Percentiles rank a stretch among this genome's conserved stretches.
These are phyloP conservation scores for Aspidapion aeneum DNA, from an alignment of 2,888 invertebrate genomes.

Conservation along the genomic window DNA sequence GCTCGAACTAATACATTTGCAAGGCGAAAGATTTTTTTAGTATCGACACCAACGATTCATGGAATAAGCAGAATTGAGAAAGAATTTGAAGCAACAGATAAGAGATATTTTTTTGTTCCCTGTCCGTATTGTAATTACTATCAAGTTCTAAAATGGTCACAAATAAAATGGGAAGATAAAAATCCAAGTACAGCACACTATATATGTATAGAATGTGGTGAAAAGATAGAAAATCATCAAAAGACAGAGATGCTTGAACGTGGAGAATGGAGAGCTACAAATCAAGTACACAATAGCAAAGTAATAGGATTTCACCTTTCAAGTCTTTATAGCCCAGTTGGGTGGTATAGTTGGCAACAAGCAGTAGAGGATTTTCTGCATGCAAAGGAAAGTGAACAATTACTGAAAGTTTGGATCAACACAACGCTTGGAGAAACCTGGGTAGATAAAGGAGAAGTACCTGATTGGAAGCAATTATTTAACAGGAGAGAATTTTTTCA, in stretches of 20 bases:
- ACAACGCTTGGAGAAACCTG: slow-evolving; percentile 13
- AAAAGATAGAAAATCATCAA: too few species aligned
- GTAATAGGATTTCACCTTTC: slow-evolving; percentile 11
- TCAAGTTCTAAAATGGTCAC: too few species aligned
- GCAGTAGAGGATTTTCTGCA: slow-evolving; percentile 14
- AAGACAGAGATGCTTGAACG: too few species aligned
- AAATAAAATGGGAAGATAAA: too few species aligned
- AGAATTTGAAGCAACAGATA: background rate
- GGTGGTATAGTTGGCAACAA: slow-evolving; percentile 13
- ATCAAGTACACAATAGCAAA: too few species aligned
- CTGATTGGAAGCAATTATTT: slow-evolving; percentile 12
- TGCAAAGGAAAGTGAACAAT: slow-evolving; percentile 13
- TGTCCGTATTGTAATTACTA: too few species aligned
- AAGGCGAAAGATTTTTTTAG: slow-evolving; percentile 14
- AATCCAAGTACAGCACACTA: too few species aligned
- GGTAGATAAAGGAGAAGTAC: slow-evolving; percentile 14
- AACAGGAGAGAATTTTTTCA: slow-evolving; percentile 11
- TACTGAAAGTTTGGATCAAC: slow-evolving; percentile 12
- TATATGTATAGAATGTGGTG: too few species aligned
- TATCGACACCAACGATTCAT: slow-evolving; percentile 16
- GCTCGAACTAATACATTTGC: slow-evolving; percentile 14
- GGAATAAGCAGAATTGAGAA: slow-evolving; percentile 1
- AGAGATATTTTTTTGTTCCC: too few species aligned
- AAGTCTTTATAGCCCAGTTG: slow-evolving; percentile 13
- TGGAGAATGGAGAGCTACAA: too few species aligned